Percentiles rank a stretch among this genome's conserved stretches.
These are phyloP conservation scores for Pammene fasciana DNA, from an alignment of 2,888 invertebrate species.

Conservation along the genomic window DNA sequence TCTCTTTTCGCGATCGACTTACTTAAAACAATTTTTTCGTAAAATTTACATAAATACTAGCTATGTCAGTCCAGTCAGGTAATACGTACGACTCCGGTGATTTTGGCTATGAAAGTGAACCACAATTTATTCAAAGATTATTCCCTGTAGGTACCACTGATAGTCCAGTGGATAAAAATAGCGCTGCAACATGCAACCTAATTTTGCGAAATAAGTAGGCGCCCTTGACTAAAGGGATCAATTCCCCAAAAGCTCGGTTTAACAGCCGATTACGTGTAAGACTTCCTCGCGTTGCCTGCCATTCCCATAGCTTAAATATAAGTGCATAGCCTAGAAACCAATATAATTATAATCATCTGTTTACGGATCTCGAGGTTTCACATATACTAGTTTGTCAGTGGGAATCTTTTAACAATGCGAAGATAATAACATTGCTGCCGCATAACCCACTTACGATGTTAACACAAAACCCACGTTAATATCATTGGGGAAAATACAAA, in stretches of 20 bases:
- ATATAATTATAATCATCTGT: background rate
- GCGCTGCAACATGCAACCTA: slow-evolving; percentile 20
- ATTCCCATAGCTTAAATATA: background rate
- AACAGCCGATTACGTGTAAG: slow-evolving; percentile 41
- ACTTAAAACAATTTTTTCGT: no score
- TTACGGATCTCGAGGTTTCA: background rate
- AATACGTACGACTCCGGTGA: no score
- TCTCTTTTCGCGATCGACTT: no score
- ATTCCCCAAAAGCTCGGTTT: slow-evolving; percentile 41
- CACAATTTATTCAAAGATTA: background rate
- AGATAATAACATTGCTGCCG: slow-evolving; percentile 1
- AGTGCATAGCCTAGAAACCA: background rate
- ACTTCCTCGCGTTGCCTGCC: slow-evolving; percentile 29
- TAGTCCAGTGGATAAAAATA: background rate
- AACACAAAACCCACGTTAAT: slow-evolving; percentile 32
- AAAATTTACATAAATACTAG: no score
- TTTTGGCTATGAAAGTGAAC: no score
- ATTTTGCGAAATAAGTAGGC: slow-evolving; percentile 30
- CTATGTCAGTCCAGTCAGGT: no score
- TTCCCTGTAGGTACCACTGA: background rate
- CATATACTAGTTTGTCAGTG: background rate
- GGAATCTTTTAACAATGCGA: background rate
- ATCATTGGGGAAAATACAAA: slow-evolving; percentile 39
- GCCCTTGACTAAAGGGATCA: slow-evolving; percentile 33
- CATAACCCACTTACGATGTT: slow-evolving; percentile 39